Base-by-base conservation (phyloP, 2,888 invertebrate genomes). In the Heliconius hortense region DNA sequence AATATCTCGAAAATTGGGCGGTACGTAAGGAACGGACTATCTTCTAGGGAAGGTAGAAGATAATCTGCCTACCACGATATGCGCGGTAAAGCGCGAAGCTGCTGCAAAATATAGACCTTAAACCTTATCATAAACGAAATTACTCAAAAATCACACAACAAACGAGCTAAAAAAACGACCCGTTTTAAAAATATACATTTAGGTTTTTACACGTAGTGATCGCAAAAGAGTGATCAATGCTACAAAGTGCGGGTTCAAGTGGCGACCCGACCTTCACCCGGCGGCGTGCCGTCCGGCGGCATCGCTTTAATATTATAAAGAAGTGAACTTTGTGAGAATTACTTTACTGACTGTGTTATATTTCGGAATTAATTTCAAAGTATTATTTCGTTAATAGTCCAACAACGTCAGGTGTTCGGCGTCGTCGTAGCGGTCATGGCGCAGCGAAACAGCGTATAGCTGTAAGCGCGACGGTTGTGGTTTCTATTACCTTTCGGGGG, bases 251-350 rank as follows among this genome's bases (percentile, higher is more conserved):
- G 64, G 35, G 39, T 67, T 72, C 59, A 69, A 70, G 60, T 31
- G 43, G 74, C 73, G 79, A 75, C 79, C 78, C 77, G 78, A 53
- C 78, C 78, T 79, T 78, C 78, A 79, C 78, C 79, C 76, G 78
- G 63, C 76, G 70, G 70, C 66, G 63, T 31, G 75, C 56, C 70
- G 11, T 13, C 15, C 35, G 35, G 15, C 35, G 24, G 39, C 56
- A 10, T 71, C 53, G 28, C 18, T 59, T 35, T 60, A 60, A 71
- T 60, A 26, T 71, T 59, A 59, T 71, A 60, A 26, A 71, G 26
- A 60, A 31, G 26, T 26, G 7, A 60, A 60, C n/a, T 69, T 53
- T 56, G n/a, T 5, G 28, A 31, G 48, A 69, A 28, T 53, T n/a
- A 53, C 28, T 53, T 28, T 43, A 26, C 26, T 43, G 48, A 56